A percentile compares a stretch with the other conserved stretches of the same genome.
Evolutionary conservation across 2,888 invertebrate species (phyloP).

Genomic region (Lepidonotus clava): DNA sequence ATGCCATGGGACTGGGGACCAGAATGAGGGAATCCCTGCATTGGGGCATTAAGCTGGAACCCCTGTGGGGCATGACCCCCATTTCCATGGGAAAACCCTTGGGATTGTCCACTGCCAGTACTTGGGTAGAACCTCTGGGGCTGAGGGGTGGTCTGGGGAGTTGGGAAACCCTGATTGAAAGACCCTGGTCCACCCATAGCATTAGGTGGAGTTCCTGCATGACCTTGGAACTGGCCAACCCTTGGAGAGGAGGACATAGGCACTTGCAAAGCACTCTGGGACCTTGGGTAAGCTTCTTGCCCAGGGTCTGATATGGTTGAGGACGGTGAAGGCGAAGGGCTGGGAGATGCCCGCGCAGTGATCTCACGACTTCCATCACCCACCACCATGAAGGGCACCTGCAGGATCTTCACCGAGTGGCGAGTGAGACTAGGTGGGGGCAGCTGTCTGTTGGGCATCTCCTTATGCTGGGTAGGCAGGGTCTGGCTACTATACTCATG

Average conservation of each 20-base stretch:
- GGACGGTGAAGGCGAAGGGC: background rate
- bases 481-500: background rate
- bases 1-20: background rate
- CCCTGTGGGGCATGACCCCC: no score
- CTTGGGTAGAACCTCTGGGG: background rate
- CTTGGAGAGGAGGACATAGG: background rate
- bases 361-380: background rate
- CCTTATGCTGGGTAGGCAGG: background rate
- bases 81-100: background rate
- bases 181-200: background rate
- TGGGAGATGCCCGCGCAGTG: background rate
- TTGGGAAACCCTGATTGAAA: background rate
- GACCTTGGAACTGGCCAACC: background rate
- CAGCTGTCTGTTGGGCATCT: background rate
- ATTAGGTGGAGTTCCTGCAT: background rate
- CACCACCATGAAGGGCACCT: conserved; percentile 26
- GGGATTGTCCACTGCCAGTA: background rate
- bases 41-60: background rate
- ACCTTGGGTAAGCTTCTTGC: background rate
- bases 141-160: background rate
- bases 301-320: conserved; percentile 31
- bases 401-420: conserved; percentile 5
- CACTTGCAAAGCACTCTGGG: background rate
- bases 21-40: background rate
- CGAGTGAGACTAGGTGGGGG: conserved; percentile 1